These are phyloP conservation scores for Leucozona laternaria DNA, from an alignment of 2,888 invertebrate species.

Conservation along the genomic window DNA sequence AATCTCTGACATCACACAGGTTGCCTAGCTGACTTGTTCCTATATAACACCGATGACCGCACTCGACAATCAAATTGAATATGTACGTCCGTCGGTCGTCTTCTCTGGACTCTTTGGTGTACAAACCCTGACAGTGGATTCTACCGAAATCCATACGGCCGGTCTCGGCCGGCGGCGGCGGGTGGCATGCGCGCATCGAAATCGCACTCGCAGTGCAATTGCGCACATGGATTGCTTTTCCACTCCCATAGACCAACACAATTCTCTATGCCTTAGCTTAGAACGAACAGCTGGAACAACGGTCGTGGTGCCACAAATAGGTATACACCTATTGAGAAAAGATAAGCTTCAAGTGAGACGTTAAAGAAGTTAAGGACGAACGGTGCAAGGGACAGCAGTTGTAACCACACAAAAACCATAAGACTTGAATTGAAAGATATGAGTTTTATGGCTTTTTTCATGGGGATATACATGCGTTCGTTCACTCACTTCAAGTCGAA, in stretches of 20 bases:
- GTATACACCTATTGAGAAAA: slow-evolving; percentile 64
- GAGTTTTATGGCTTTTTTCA: slow-evolving; percentile 68
- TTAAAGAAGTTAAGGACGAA: slow-evolving; percentile 59
- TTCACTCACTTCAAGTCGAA: slow-evolving; percentile 33
- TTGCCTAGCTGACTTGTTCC: slow-evolving; percentile 62
- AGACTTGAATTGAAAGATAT: slow-evolving; percentile 75
- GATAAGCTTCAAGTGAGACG: slow-evolving; percentile 72
- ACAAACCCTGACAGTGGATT: slow-evolving; percentile 28
- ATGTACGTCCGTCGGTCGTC: background rate
- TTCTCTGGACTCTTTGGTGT: slow-evolving; percentile 16
- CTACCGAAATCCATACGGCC: slow-evolving; percentile 52
- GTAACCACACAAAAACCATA: slow-evolving; percentile 73
- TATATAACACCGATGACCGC: slow-evolving; percentile 73
- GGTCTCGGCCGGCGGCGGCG: too few species aligned
- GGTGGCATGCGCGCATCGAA: slow-evolving; percentile 24
- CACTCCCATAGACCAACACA: slow-evolving; percentile 45
- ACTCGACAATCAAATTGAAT: slow-evolving; percentile 72
- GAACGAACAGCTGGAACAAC: slow-evolving; percentile 61
- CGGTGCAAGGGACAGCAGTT: slow-evolving; percentile 40
- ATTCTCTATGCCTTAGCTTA: slow-evolving; percentile 21
- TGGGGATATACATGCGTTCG: slow-evolving; percentile 62
- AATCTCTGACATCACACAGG: slow-evolving; percentile 72
- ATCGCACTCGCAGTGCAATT: slow-evolving; percentile 29
- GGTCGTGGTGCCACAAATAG: slow-evolving; percentile 59
- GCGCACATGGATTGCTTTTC: slow-evolving; percentile 35